Evolutionary conservation across 30 jellyfish, hydroid and myxozoan species (phyloP), one percentile per base, ranked within the genome.

Genomic region (Pelagia noctiluca): DNA sequence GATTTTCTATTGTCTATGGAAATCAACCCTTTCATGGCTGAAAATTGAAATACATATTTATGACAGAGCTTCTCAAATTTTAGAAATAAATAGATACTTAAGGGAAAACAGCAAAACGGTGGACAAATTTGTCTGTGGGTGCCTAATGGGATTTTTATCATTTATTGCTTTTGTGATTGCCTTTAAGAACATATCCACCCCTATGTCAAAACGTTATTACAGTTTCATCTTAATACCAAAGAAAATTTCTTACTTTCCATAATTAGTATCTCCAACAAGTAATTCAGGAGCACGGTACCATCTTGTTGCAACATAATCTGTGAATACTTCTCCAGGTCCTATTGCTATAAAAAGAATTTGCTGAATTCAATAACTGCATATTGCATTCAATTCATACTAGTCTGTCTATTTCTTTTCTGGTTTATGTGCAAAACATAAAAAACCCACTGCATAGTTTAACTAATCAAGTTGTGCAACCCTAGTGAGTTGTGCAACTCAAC

Each of bases 211-310:
- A 16, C 12, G 57, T 8, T 5, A 5, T 8, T 42, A 52, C 2
- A 19, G 68, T 19, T 3, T 3, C 2, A 19, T 52, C 28, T 8
- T 52, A 2, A 52, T 30, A 34, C 23, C 16, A 23, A 70, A 16
- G 29, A 24, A 34, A 28, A 50, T n/a, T 18, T n/a, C 99, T 42
- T 80, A 94, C 99, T 94, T 94, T 88, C 99, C 99, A 84, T 94
- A 94, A 54, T 83, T 84, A 5, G 96, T 72, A 63, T 94, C 99
- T 30, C 99, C 99, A 28, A 94, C 99, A 21, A 94, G 78, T 29
- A 94, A 48, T 50, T 94, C 99, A 42, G 99, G 99, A 12, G 97
- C 99, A 32, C 99, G 87, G 54, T 94, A 94, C 99, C 99, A 94
- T 50, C 99, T 83, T 25, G 99, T 94, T 76, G 99, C 99, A 11